Conservation (phyloP, 2,113 vertebrate species). For the Cariama cristata region DNA sequence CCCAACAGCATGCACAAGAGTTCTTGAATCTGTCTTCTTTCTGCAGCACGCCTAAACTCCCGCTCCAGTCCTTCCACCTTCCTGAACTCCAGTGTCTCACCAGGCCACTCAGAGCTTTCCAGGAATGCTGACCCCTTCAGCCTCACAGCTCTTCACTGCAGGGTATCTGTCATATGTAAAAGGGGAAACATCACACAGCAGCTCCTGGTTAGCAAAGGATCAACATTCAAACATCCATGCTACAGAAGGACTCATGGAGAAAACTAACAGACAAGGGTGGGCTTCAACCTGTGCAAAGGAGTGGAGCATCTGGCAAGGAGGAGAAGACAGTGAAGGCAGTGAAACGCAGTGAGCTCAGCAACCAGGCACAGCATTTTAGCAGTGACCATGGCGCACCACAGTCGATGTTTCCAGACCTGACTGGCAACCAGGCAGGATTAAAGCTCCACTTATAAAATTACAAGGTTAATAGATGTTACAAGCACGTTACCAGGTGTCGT, state of each 20-base stretch:
- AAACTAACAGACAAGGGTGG: neutral
- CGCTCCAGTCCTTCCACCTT: neutral
- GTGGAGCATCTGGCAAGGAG: neutral
- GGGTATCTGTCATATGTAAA: neutral
- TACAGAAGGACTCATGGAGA: neutral
- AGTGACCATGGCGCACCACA: neutral
- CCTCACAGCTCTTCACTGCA: neutral
- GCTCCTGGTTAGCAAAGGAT: neutral
- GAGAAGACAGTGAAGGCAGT: neutral
- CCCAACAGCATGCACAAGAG: neutral
- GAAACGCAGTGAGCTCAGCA: neutral
- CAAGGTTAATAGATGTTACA: constrained; percentile 38
- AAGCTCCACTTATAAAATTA: constrained; percentile 28
- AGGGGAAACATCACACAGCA: neutral
- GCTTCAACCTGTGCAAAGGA: neutral
- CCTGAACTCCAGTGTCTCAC: neutral
- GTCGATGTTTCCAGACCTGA: neutral
- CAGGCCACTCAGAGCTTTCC: neutral
- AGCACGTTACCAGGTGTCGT: neutral
- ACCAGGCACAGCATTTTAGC: neutral
- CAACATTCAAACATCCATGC: neutral
- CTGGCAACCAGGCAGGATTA: neutral
- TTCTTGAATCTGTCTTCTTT: neutral
- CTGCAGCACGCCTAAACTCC: neutral
- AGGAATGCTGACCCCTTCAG: neutral